phyloP scores from a whole-genome alignment of 2,888 invertebrate species.

The Laothoe populi region DNA sequence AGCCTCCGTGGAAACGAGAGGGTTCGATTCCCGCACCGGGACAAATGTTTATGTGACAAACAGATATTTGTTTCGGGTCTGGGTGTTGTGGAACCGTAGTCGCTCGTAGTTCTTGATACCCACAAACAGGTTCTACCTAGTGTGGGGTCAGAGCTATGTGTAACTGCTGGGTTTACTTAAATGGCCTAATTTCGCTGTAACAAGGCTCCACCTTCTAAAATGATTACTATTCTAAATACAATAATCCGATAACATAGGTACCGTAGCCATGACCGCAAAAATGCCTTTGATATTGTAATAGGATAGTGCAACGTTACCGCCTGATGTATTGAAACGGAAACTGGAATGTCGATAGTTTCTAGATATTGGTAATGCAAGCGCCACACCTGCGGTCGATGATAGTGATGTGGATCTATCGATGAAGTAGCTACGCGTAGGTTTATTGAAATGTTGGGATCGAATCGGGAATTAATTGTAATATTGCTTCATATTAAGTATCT shows the following conservation, averaged over 20 bases:
- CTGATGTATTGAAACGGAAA: conserved; percentile 60
- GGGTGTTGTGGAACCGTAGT: too few species aligned
- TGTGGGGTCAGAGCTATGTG: too few species aligned
- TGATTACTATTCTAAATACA: background rate
- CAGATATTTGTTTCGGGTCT: too few species aligned
- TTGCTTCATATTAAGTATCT: too few species aligned
- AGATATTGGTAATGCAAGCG: conserved; percentile 56
- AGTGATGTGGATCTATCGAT: conserved; percentile 41
- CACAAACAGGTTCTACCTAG: too few species aligned
- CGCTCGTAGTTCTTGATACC: too few species aligned
- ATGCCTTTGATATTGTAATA: conserved; percentile 45
- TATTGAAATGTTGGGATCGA: background rate
- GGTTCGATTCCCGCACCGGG: too few species aligned
- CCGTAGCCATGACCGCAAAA: conserved; percentile 41
- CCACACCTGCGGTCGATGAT: conserved; percentile 61
- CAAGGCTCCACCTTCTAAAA: too few species aligned
- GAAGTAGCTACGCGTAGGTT: background rate
- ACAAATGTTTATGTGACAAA: too few species aligned
- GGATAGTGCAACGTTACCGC: conserved; percentile 56
- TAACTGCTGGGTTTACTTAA: too few species aligned
- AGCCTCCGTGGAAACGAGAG: too few species aligned
- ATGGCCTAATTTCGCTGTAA: too few species aligned
- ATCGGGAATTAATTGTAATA: background rate
- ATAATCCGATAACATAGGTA: background rate
- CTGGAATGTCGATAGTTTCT: conserved; percentile 58